Evolutionary conservation across 2,797 vertebrate species (phyloP).

Genomic region (Crenichthys baileyi): DNA sequence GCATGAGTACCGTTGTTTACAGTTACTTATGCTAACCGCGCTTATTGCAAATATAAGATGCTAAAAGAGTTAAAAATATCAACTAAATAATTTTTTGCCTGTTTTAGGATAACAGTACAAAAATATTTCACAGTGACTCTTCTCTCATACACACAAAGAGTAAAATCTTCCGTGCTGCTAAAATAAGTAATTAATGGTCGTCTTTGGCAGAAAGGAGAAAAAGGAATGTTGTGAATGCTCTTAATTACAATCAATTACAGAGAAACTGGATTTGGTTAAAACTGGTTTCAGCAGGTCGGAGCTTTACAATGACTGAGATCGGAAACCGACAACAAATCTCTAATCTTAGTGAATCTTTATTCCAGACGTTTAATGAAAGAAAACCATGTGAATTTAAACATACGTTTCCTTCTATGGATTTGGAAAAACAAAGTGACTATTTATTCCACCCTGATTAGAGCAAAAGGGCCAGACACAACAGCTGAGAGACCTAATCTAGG

Average conservation of each 20-base stretch:
- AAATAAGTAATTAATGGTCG: neutral
- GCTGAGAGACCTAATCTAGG: conserved; percentile 27
- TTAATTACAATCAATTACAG: neutral
- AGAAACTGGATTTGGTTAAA: neutral
- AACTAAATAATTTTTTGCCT: neutral
- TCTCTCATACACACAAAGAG: neutral
- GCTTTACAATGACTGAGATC: neutral
- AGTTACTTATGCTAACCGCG: too few species aligned
- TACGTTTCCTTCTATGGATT: neutral
- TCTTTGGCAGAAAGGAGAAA: neutral
- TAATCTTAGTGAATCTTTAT: neutral
- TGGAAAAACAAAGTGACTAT: conserved; percentile 27
- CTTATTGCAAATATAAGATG: neutral
- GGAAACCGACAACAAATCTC: neutral
- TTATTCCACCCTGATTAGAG: conserved; percentile 36
- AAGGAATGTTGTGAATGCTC: neutral
- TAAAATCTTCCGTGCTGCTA: neutral
- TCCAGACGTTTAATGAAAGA: neutral
- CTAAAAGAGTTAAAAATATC: neutral
- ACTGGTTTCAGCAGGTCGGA: neutral
- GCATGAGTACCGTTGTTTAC: too few species aligned
- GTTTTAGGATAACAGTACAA: neutral
- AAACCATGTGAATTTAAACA: neutral
- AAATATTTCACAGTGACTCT: neutral
- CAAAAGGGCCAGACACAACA: conserved; percentile 43